Evolutionary conservation across 2,797 vertebrate genomes (phyloP).

Genomic region (Moxostoma hubbsi): DNA sequence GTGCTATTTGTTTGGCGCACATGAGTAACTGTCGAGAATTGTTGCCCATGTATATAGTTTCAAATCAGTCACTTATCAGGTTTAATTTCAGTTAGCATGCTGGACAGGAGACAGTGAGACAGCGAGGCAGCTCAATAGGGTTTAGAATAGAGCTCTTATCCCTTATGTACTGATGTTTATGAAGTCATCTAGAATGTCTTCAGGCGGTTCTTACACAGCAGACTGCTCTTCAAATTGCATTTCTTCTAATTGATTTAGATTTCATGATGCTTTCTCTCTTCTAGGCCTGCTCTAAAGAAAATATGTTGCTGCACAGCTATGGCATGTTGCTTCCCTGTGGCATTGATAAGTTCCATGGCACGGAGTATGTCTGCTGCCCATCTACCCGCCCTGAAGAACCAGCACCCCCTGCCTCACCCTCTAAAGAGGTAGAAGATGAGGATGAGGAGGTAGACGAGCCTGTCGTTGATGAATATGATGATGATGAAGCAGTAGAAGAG

Average conservation of each 20-base stretch:
- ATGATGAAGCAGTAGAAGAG: slow-evolving; percentile 64
- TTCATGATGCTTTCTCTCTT: slow-evolving; percentile 32
- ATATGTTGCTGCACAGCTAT: slow-evolving; percentile 90
- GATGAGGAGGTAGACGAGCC: slow-evolving; percentile 62
- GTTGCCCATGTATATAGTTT: too few species aligned
- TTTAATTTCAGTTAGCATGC: too few species aligned
- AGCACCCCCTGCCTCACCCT: slow-evolving; percentile 67
- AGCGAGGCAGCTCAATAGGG: too few species aligned
- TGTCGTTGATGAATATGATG: slow-evolving; percentile 71
- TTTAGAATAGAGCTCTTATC: not conserved
- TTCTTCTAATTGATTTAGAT: slow-evolving; percentile 12
- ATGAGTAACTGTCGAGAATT: too few species aligned
- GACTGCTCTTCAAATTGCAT: slow-evolving; percentile 6
- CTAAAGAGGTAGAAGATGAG: slow-evolving; percentile 74
- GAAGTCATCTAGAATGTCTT: slow-evolving; percentile 24
- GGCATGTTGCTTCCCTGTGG: slow-evolving; percentile 96
- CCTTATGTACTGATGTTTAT: not conserved
- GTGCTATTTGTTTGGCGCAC: too few species aligned
- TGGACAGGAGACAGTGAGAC: too few species aligned
- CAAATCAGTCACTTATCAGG: too few species aligned
- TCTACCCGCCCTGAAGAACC: slow-evolving; percentile 70
- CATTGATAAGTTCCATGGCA: slow-evolving; percentile 91
- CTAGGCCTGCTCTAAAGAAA: slow-evolving; percentile 88
- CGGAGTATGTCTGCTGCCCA: slow-evolving; percentile 96
- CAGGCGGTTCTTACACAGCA: slow-evolving; percentile 31